Base-by-base conservation (phyloP, 92 coral and sea anemone genomes). In the Bergia puertoricense region DNA sequence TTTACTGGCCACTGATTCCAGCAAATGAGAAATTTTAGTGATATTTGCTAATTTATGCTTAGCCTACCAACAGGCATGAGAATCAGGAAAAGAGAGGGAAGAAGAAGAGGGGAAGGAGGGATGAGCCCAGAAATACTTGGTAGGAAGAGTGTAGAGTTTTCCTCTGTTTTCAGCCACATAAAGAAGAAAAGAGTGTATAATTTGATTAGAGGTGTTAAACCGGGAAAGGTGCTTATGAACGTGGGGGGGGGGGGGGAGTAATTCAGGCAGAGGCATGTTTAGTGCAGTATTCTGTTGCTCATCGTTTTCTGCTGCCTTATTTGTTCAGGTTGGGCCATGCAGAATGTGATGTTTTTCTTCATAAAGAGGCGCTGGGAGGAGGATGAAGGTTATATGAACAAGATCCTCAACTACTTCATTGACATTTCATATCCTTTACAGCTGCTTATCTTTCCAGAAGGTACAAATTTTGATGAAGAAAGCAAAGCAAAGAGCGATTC, bases 261-360 rank as follows among this genome's bases (percentile, higher is more conserved):
- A 18, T 62, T 62, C 30, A 18, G 69, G 5, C 20, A 18, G 69
- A 62, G 69, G 6, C 23, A 2, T 62, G 5, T 18, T 62, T 5
- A 73, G 43, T 73, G 43, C 8, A 18, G 30, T 75, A 5, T 20
- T 72, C 23, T 30, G 45, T 36, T 74, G 14, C 51, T 48, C 46
- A 56, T 69, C 42, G 9, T 48, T 20, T 16, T 71, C 7, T 43
- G 18, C n/a, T 46, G 44, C 14, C 54, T 67, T n/a, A 0, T 22
- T 72, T 50, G 36, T 80, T 36, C 87, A 97, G 99, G 99, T 23
- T 97, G 99, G 99, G 99, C 98, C 80, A 97, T 97, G 99, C 99
- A 97, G 73, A 90, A 93, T 84, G 94, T 94, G 48, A 88, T 97
- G 97, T 97, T 77, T 79, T 94, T 97, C 65, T 97, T 97, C 85